Evolutionary conservation across 1,140 invertebrate species (phyloP), one percentile per base, ranked within the genome.

Genomic region (Rhopalosiphum maidis): DNA sequence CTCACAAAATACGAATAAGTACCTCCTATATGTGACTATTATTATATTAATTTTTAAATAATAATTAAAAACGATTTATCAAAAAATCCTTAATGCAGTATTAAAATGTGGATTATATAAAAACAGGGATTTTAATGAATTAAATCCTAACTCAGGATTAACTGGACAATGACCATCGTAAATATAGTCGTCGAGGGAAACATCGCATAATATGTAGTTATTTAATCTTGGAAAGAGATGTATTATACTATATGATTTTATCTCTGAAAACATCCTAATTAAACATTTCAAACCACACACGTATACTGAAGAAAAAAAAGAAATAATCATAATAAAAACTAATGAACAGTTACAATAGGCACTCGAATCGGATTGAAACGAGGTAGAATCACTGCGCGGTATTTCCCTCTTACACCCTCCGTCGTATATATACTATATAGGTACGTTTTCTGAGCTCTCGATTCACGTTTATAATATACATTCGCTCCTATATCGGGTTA

Each of bases 321-420:
- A 41, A 41, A 85, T 85, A 85, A 77, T 77, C 60, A 77, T 77
- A 77, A 77, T 77, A 77, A 77, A 77, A 77, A 85, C 41, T 85
- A 85, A 85, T 85, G 35, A 85, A 85, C 37, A 35, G 82, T 41
- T 25, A 41, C 41, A 41, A 85, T 41, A 43, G n/a, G 37, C 37
- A 43, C 41, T 85, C 8, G 37, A 85, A 43, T 43, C 41, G 4
- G 22, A 85, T 4, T 41, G 83, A 85, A 85, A 85, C 82, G 21
- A 85, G 82, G 37, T 85, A 41, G 82, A 43, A 85, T 85, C 23
- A 85, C 35, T 51, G 48, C 8, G 22, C 60, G n/a, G 23, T 85
- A 41, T 23, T 85, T 30, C 23, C 37, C 37, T 85, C 22, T 25
- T 9, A 85, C 23, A 43, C 23, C 37, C 37, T 41, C n/a, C 30